Evolutionary conservation across 2,888 invertebrate species (phyloP), one percentile per base, ranked within the genome.

Genomic region (Lithophane semibrunnea): DNA sequence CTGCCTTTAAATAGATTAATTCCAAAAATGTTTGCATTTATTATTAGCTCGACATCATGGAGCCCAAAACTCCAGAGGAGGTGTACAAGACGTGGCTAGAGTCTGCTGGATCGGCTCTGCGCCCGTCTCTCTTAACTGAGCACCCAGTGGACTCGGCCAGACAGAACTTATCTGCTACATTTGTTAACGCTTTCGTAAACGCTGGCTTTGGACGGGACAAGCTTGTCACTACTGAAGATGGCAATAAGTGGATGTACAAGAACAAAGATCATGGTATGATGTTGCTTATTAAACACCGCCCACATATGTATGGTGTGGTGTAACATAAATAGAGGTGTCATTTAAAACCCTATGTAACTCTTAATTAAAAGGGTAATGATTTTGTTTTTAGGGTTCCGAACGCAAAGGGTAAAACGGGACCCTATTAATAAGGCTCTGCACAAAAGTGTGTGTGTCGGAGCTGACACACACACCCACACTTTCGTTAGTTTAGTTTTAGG

Each of bases 141-240:
- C 98, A 98, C 90, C 97, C 98, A 0, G 98, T 99, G 0, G 99
- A 99, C 95, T 99, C 99, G 0, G 99, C 99, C 0, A 97, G 99
- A 63, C 99, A 99, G 94, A 99, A 99, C 95, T 97, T 99, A 42
- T 99, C 99, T 0, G 98, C 99, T 0, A 99, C 99, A 37, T 99
- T 99, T 92, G 99, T 99, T 0, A 99, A 99, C 94, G 99, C 99
- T 1, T 99, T 99, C 92, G 99, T 99, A 0, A 99, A 99, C 92
- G 99, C 99, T 21, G 99, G 99, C 1, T 99, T 99, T 94, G 99
- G 99, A 3, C 98, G 98, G 29, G 99, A 99, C 93, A 99, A 99
- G 94, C 97, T 99, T 7, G 97, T 99, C 54, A 98, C 99, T 49
- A 98, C 98, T 70, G 99, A 99, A 90, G 98, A 98, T 92, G 98